Evolutionary conservation across 1,140 invertebrate species (phyloP).

Genomic region (Harpegnathos saltator): DNA sequence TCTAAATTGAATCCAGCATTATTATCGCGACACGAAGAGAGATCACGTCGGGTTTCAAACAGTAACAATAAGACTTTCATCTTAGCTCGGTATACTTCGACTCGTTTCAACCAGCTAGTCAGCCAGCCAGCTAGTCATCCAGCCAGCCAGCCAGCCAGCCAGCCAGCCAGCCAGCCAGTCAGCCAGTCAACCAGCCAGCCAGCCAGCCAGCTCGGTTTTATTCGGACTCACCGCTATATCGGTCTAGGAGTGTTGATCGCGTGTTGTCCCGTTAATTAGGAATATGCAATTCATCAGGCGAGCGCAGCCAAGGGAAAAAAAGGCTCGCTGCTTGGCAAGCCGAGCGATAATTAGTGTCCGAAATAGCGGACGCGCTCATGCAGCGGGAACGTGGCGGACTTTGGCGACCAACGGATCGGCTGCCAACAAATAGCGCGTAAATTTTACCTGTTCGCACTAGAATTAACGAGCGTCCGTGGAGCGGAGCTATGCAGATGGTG

Average conservation of each 20-base stretch:
- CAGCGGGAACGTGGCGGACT: constrained; percentile 48
- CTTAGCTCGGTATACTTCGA: too few species aligned
- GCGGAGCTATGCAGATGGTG: constrained; percentile 52
- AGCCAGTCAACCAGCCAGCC: too few species aligned
- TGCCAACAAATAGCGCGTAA: constrained; percentile 73
- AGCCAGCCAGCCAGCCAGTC: too few species aligned
- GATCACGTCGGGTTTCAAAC: not conserved
- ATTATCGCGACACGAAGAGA: not conserved
- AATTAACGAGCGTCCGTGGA: constrained; percentile 64
- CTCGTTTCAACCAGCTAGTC: too few species aligned
- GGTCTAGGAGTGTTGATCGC: constrained; percentile 53
- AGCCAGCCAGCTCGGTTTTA: not conserved
- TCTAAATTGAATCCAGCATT: constrained; percentile 4
- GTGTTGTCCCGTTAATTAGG: constrained; percentile 51
- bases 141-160: too few species aligned
- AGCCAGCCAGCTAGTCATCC: too few species aligned
- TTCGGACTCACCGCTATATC: not conserved
- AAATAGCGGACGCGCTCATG: constrained; percentile 54
- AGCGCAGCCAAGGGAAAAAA: not conserved
- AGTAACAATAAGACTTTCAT: constrained; percentile 7
- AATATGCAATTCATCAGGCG: constrained; percentile 55
- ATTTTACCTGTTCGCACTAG: constrained; percentile 73
- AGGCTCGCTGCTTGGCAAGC: constrained; percentile 33
- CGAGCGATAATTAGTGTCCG: constrained; percentile 63
- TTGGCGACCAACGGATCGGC: constrained; percentile 56